Evolutionary conservation across 2,888 invertebrate genomes (phyloP), one percentile per base, ranked within the genome.

Genomic region (Eupithecia vulgata): DNA sequence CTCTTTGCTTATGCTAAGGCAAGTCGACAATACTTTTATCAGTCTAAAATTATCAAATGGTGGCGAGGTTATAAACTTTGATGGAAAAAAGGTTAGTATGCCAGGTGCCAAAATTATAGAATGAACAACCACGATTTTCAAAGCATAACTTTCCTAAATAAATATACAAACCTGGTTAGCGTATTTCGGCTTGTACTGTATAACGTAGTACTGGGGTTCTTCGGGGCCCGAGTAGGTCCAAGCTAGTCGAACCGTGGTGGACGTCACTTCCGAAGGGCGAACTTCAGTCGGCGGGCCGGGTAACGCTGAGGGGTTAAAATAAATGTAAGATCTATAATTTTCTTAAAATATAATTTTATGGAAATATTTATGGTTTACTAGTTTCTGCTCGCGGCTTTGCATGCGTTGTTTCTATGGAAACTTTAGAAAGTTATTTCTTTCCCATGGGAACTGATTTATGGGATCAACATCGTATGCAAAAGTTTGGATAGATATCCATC

Each of bases 171-270:
- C 95, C 94, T 96, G 96, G 91, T 98, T 97, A 71, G 98, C 98
- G 91, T 97, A 97, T 95, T 98, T 98, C 65, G 98, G 98, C 90
- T 99, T 99, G 95, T 99, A 99, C 91, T 98, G 98, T 84, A 99
- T 98, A 81, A 99, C 98, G 94, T 99, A 99, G 90, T 99, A 99
- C 85, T 97, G 97, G n/a, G 99, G 96, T 84, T 98, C 98, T 85
- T 98, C 97, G 1, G 97, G 96, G 17, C 97, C 97, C 83, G 97
- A 97, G 92, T 98, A 98, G 0, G 97, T 97, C 99, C 99, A 99
- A 17, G 97, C 96, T 74, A 99, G 95, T 71, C 98, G 96, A 35
- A 99, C 98, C 3, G 98, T 98, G 30, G 98, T 98, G 10, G 99
- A 98, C 5, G 99, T 98, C 81, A 99, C 97, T 90, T 99, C 99